These are phyloP conservation scores for Gerris lacustris DNA, from an alignment of 2,888 invertebrate species.

Conservation along the genomic window DNA sequence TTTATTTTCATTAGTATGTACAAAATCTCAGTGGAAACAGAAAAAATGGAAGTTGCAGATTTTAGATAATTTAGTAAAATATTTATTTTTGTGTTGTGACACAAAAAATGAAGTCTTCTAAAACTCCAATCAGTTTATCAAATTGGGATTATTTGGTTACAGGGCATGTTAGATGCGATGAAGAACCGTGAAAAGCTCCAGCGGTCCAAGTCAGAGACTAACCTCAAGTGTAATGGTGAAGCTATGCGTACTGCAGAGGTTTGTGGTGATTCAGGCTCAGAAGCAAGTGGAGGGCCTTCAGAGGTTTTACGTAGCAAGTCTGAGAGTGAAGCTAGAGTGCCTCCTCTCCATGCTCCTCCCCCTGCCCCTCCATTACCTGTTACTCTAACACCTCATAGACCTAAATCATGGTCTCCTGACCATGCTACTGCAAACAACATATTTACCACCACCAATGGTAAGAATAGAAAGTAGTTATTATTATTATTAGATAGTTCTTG, in stretches of 20 bases:
- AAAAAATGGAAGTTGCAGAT: too few species aligned
- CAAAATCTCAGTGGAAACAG: too few species aligned
- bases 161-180: slow-evolving; percentile 92
- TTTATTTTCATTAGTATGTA: too few species aligned
- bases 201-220: slow-evolving; percentile 85
- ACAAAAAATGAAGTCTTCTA: too few species aligned
- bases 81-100: too few species aligned
- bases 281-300: slow-evolving; percentile 23
- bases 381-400: slow-evolving; percentile 38
- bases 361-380: slow-evolving; percentile 18
- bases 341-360: slow-evolving; percentile 37
- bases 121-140: too few species aligned
- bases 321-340: slow-evolving; percentile 45
- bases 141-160: slow-evolving; percentile 32
- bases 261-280: slow-evolving; percentile 5
- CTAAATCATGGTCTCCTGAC: slow-evolving; percentile 64
- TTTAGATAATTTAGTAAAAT: too few species aligned
- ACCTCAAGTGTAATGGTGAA: slow-evolving; percentile 47
- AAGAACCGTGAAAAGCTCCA: slow-evolving; percentile 86
- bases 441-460: slow-evolving; percentile 40
- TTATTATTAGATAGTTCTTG: background rate
- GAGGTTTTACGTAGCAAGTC: slow-evolving; percentile 31
- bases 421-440: slow-evolving; percentile 48
- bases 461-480: slow-evolving; percentile 14
- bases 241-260: slow-evolving; percentile 7